Evolutionary conservation across 1,140 invertebrate species (phyloP), one percentile per base, ranked within the genome.

Genomic region (Drosophila sproati): DNA sequence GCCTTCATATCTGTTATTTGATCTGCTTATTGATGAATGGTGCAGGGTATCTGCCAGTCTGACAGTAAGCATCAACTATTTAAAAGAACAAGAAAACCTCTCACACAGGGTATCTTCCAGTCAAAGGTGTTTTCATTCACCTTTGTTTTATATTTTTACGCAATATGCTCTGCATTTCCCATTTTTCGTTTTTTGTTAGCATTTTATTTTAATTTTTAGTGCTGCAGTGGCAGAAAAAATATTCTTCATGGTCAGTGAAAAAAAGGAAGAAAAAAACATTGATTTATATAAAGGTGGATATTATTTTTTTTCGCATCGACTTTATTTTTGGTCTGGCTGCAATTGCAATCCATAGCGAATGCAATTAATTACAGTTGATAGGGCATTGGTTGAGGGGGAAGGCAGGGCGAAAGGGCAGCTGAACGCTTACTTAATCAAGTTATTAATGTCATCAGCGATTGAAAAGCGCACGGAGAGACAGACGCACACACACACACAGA

Each of bases 191-290:
- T 52, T 8, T 43, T 56, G 34, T 45, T 5, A 41, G 60, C 50
- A 57, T 57, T 66, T 75, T 29, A 60, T 20, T 70, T 66, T 75
- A 35, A 60, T 20, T 70, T 70, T 77, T 82, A 73, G 66, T 87
- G 83, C 83, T 80, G 77, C 39, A 82, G 62, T 51, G 45, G 80
- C 83, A 78, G 45, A 83, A 87, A 88, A 88, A 79, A 54, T 45
- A 35, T n/a, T 63, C 5, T 51, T 52, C 57, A 51, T 51, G 12
- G 70, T 41, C 52, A 57, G 48, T 31, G 32, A 43, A 57, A 50
- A 12, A 61, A 7, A 7, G 0, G 28, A 52, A 56, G 52, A 37
- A 59, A 73, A 32, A 39, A 31, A 1, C 28, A 57, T 78, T 82
- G 51, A 77, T 75, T 75, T 67, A 63, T 34, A 62, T 72, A 67